Evolutionary conservation across 2,113 vertebrate genomes (phyloP).

Genomic region (Pandion haliaetus): DNA sequence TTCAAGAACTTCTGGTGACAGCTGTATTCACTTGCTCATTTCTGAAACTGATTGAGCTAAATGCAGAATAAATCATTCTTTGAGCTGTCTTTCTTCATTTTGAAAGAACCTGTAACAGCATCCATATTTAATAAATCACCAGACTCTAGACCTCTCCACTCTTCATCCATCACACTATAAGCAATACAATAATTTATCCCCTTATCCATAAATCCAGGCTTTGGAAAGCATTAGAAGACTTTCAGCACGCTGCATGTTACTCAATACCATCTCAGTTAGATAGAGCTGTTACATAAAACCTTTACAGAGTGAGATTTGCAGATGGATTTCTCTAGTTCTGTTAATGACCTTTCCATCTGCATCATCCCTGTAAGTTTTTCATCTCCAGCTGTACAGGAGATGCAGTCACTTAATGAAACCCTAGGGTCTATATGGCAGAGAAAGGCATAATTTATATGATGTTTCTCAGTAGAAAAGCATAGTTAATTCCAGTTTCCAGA

Average conservation of each 20-base stretch:
- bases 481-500: background rate
- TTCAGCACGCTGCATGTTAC: background rate
- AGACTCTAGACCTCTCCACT: background rate
- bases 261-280: background rate
- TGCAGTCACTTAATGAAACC: background rate
- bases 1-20: background rate
- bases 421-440: background rate
- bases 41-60: background rate
- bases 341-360: slow-evolving; percentile 29
- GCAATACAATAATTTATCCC: background rate
- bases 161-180: background rate
- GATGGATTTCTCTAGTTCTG: background rate
- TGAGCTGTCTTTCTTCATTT: background rate
- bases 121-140: background rate
- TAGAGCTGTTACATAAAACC: slow-evolving; percentile 34
- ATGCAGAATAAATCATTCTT: background rate
- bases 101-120: background rate
- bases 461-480: background rate
- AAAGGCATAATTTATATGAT: background rate
- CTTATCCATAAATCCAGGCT: slow-evolving; percentile 5
- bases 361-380: background rate
- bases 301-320: slow-evolving; percentile 16
- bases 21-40: background rate
- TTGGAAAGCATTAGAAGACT: slow-evolving; percentile 29
- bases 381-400: background rate